A percentile compares a stretch with the other conserved stretches of the same genome.
Evolutionary conservation across 2,113 vertebrate genomes (phyloP).

Genomic region (Lepus timidus): DNA sequence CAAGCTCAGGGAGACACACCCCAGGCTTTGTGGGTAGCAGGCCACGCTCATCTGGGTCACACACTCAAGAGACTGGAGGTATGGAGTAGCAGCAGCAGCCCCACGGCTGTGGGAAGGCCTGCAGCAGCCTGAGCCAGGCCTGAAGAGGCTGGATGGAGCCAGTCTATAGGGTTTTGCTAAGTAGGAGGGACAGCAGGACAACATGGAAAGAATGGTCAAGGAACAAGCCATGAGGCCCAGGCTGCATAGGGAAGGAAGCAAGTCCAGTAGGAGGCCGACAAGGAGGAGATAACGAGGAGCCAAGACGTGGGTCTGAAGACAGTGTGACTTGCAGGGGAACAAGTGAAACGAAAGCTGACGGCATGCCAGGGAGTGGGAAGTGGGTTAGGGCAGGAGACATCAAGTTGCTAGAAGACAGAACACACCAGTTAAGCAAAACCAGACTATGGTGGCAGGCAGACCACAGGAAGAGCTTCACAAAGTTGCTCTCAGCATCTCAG

Average conservation of each 20-base stretch:
- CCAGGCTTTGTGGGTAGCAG: neutral
- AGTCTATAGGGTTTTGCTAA: neutral
- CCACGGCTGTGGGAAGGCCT: neutral
- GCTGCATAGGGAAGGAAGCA: neutral
- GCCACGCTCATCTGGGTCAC: too few relatives aligned
- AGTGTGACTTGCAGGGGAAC: neutral
- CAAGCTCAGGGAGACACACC: neutral
- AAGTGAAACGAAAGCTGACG: neutral
- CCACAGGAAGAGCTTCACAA: neutral
- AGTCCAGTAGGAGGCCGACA: neutral
- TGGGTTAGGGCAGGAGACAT: neutral
- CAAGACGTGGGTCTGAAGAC: neutral
- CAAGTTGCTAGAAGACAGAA: neutral
- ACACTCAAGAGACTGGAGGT: neutral
- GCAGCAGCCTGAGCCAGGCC: neutral
- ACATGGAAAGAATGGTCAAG: neutral
- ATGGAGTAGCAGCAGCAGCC: neutral
- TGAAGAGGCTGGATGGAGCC: neutral
- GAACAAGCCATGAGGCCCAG: neutral
- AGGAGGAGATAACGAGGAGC: neutral
- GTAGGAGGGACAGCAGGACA: neutral
- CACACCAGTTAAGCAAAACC: neutral
- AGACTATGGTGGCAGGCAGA: neutral
- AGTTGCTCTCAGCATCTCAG: neutral
- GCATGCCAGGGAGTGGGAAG: neutral